Conservation (phyloP, 2,797 vertebrate genomes). For the Vireo griseus region DNA sequence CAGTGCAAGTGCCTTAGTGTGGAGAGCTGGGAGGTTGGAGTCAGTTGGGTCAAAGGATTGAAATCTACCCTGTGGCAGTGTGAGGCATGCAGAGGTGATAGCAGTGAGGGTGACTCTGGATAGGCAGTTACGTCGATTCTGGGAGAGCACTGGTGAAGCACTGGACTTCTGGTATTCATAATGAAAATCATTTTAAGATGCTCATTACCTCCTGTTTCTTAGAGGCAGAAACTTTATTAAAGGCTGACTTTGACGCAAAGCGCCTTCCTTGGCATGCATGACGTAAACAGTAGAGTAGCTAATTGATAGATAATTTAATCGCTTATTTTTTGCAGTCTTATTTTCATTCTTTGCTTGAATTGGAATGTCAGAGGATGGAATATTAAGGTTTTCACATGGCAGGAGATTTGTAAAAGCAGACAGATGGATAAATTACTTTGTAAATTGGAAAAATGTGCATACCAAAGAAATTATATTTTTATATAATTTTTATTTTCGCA, state of each 20-base stretch:
- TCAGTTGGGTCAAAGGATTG: background rate
- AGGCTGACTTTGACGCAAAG: background rate
- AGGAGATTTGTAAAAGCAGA: background rate
- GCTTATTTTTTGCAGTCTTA: background rate
- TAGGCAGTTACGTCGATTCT: background rate
- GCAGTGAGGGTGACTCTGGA: background rate
- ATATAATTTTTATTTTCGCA: too few species aligned
- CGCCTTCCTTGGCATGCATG: background rate
- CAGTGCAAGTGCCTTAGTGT: background rate
- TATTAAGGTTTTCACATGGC: background rate
- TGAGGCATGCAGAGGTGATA: background rate
- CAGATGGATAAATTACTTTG: background rate
- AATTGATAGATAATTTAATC: background rate
- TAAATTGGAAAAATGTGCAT: background rate
- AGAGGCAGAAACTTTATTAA: background rate
- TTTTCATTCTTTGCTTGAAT: background rate
- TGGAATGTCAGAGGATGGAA: background rate
- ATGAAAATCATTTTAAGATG: background rate
- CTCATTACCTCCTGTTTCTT: background rate
- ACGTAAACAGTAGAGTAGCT: background rate
- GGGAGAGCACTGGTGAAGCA: background rate
- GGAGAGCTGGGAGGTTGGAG: background rate
- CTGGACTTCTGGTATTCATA: background rate
- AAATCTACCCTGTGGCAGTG: background rate
- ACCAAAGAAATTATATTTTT: background rate